Percentiles rank a stretch among this genome's conserved stretches.
phyloP scores from a whole-genome alignment of 2,797 vertebrate species.

The Melanotaenia trifasciata region DNA sequence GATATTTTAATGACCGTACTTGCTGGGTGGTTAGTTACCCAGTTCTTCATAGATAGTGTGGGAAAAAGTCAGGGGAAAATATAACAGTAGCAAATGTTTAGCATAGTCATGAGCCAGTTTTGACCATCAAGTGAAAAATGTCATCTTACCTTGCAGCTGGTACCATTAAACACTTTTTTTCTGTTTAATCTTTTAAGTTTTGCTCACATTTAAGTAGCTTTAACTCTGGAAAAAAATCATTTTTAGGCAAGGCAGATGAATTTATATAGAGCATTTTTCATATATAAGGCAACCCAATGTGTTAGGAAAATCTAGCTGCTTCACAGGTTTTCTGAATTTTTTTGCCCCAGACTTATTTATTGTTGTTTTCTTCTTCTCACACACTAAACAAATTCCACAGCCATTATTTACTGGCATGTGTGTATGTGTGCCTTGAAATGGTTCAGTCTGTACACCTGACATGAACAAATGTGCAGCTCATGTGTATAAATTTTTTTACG shows the following conservation, averaged over 20 bases:
- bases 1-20: too few species aligned
- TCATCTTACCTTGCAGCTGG: background rate
- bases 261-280: background rate
- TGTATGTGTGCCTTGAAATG: background rate
- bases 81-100: background rate
- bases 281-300: background rate
- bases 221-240: background rate
- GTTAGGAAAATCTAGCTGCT: background rate
- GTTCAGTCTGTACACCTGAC: background rate
- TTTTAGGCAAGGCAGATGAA: background rate
- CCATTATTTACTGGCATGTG: background rate
- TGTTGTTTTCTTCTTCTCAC: background rate
- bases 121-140: background rate
- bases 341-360: background rate
- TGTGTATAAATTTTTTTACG: background rate
- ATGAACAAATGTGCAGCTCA: background rate
- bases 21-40: too few species aligned
- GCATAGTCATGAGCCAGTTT: background rate
- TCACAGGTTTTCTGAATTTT: background rate
- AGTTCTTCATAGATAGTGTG: too few species aligned
- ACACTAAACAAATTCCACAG: background rate
- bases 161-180: background rate
- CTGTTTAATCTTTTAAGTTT: background rate
- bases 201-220: background rate
- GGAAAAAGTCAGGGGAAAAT: too few species aligned